A percentile compares a stretch with the other conserved stretches of the same genome.
These are phyloP conservation scores for Orthosia gothica DNA, from an alignment of 2,888 invertebrate species.

Conservation along the genomic window DNA sequence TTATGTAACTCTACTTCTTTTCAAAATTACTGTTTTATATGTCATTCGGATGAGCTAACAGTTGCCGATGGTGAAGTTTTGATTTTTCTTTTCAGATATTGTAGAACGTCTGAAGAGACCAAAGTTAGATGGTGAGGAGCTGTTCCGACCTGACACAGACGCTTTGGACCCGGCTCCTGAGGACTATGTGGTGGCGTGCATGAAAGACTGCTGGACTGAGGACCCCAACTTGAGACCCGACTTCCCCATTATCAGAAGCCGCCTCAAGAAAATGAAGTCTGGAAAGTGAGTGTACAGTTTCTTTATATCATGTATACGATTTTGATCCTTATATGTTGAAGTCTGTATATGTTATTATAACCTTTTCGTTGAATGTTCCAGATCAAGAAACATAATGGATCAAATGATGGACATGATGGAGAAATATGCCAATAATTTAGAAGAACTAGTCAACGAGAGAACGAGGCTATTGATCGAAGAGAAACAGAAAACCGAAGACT, in stretches of 20 bases:
- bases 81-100: slow-evolving; percentile 92
- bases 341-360: neutral
- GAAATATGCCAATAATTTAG: slow-evolving; percentile 98
- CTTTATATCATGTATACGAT: neutral
- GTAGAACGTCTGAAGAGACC: slow-evolving; percentile 95
- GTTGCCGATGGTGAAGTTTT: neutral
- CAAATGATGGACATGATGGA: slow-evolving; percentile 99
- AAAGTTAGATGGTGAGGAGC: slow-evolving; percentile 93
- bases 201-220: slow-evolving; percentile 98
- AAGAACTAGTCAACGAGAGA: slow-evolving; percentile 98
- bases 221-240: slow-evolving; percentile 96
- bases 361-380: slow-evolving; percentile 76
- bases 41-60: neutral
- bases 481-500: slow-evolving; percentile 97
- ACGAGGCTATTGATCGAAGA: slow-evolving; percentile 97
- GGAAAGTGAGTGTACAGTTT: slow-evolving; percentile 93
- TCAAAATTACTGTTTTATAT: neutral
- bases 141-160: slow-evolving; percentile 95
- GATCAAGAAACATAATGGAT: slow-evolving; percentile 98
- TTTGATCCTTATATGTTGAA: slow-evolving; percentile 7
- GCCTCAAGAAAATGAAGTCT: slow-evolving; percentile 97
- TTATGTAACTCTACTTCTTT: too few relatives aligned
- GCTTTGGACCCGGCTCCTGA: slow-evolving; percentile 94
- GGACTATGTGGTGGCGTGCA: slow-evolving; percentile 95
- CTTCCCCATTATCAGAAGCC: slow-evolving; percentile 94